phyloP scores from a whole-genome alignment of 2,797 vertebrate genomes.

The Mallotus villosus region DNA sequence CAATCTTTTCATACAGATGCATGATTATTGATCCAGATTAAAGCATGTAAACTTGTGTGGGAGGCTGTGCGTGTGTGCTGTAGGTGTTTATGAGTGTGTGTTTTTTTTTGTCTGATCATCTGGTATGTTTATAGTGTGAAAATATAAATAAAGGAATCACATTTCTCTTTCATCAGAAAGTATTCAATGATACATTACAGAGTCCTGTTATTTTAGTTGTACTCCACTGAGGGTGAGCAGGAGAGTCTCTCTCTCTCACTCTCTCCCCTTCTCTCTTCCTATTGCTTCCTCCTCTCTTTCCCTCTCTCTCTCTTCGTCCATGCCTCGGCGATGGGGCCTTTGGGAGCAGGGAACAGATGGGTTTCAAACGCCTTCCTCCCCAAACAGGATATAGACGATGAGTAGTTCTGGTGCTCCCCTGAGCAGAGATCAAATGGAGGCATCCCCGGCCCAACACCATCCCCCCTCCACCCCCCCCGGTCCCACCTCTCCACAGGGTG shows the following conservation, averaged over 20 bases:
- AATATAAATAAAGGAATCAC: constrained; percentile 2
- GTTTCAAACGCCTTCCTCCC: constrained; percentile 67
- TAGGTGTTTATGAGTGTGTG: constrained; percentile 7
- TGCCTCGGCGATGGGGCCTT: constrained; percentile 60
- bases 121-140: constrained; percentile 31
- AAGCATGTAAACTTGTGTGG: constrained; percentile 23
- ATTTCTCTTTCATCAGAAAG: constrained; percentile 16
- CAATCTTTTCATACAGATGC: no score
- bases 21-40: no score
- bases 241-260: neutral
- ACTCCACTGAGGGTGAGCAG: neutral
- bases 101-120: constrained; percentile 37
- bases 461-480: constrained; percentile 35
- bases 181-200: no score
- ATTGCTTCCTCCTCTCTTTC: constrained; percentile 12
- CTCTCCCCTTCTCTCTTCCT: constrained; percentile 1
- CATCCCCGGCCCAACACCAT: no score
- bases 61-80: constrained; percentile 49
- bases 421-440: constrained; percentile 63
- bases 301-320: constrained; percentile 44
- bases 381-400: constrained; percentile 77
- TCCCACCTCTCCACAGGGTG: constrained; percentile 45
- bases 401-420: constrained; percentile 60
- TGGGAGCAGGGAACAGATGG: constrained; percentile 69
- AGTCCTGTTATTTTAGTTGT: neutral